Evolutionary conservation across 2,113 vertebrate species (phyloP).

Genomic region (Perognathus longimembris): DNA sequence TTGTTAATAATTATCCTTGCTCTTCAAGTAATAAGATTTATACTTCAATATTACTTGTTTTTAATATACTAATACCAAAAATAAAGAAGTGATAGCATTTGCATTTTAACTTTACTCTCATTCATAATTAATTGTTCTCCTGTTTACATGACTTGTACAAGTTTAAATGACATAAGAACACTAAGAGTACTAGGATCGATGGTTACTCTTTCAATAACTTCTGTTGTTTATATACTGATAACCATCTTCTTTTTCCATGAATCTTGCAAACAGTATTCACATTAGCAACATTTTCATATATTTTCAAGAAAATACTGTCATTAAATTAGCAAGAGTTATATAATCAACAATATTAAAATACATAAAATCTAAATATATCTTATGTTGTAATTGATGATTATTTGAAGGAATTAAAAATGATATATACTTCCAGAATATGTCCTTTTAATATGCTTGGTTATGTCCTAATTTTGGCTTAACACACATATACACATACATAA

Average conservation of each 20-base stretch:
- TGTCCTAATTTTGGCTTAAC: not conserved
- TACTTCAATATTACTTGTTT: not conserved
- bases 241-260: constrained; percentile 33
- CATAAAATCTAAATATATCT: not conserved
- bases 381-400: not conserved
- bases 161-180: constrained; percentile 29
- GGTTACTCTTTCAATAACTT: not conserved
- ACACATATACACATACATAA: not conserved
- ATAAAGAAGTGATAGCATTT: not conserved
- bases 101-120: not conserved
- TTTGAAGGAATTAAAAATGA: not conserved
- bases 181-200: constrained; percentile 33
- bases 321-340: not conserved
- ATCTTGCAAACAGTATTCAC: not conserved
- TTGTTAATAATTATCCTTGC: constrained; percentile 1
- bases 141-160: not conserved
- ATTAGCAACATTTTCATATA: not conserved
- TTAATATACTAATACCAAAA: constrained; percentile 16
- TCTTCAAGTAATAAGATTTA: not conserved
- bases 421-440: not conserved
- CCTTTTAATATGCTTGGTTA: constrained; percentile 22
- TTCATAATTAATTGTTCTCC: not conserved
- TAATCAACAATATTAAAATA: not conserved
- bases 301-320: constrained; percentile 12
- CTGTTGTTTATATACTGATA: constrained; percentile 19